Conservation (phyloP, 2,888 invertebrate species). For the Chrysolina americana region DNA sequence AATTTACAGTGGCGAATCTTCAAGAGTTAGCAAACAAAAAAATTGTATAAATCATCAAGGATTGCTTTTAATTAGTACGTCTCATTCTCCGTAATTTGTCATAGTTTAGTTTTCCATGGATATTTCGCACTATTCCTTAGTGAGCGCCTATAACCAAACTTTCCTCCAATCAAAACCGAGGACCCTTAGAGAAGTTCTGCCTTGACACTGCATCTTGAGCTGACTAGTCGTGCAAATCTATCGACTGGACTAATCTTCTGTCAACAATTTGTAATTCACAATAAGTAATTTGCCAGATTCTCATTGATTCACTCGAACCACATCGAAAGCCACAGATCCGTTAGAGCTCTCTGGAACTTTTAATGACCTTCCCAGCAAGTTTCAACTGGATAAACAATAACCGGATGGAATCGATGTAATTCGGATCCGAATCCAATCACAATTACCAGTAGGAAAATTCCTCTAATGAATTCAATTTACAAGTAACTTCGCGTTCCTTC, state of each 20-base stretch:
- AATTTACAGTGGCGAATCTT: too few species aligned
- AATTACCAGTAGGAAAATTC: background rate
- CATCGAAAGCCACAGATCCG: background rate
- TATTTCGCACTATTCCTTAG: too few species aligned
- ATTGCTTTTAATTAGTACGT: too few species aligned
- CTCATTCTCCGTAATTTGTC: too few species aligned
- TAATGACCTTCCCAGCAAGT: background rate
- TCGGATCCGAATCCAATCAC: background rate
- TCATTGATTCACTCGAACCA: background rate
- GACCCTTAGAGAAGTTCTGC: too few species aligned
- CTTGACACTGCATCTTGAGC: too few species aligned
- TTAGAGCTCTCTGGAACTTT: background rate
- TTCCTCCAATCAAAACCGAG: too few species aligned
- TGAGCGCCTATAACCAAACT: too few species aligned
- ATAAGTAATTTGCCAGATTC: background rate
- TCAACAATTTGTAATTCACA: background rate
- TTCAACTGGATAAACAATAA: slow-evolving; percentile 17
- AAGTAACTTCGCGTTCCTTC: background rate
- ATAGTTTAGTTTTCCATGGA: too few species aligned
- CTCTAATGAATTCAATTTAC: background rate
- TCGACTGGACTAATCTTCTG: background rate
- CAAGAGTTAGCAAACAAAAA: too few species aligned
- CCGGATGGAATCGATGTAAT: background rate
- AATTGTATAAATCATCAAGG: too few species aligned
- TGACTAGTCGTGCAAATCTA: background rate